Evolutionary conservation across 2,113 vertebrate genomes (phyloP).

Genomic region (Anhinga anhinga): DNA sequence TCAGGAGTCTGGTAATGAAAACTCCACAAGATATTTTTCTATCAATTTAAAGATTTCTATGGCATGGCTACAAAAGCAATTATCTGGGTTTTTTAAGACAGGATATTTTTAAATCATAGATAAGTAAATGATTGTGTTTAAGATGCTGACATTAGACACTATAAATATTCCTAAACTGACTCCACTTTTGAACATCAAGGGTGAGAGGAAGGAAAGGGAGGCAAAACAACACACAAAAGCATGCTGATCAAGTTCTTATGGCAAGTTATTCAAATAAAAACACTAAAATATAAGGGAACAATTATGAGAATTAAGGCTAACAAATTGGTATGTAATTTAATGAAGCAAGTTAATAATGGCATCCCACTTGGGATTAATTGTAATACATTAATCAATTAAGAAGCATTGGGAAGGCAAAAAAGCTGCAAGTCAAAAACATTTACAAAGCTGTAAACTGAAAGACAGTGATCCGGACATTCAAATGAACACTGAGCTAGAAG

Average conservation of each 20-base stretch:
- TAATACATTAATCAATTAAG: conserved; percentile 28
- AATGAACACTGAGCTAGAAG: background rate
- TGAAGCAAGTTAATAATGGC: conserved; percentile 14
- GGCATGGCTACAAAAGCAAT: background rate
- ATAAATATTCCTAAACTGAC: conserved; percentile 30
- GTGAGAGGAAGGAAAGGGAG: background rate
- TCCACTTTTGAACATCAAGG: background rate
- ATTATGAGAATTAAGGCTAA: conserved; percentile 3
- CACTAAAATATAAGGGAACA: background rate
- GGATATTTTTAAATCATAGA: conserved; percentile 5
- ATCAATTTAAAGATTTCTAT: background rate
- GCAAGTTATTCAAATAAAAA: background rate
- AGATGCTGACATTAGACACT: background rate
- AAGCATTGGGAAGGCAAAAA: background rate
- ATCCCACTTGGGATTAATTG: background rate
- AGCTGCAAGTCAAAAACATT: background rate
- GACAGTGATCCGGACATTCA: background rate
- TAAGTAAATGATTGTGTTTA: conserved; percentile 1
- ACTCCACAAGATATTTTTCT: conserved; percentile 7
- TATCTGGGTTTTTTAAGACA: background rate
- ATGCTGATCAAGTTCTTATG: background rate
- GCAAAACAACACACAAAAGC: background rate
- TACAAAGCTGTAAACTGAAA: background rate
- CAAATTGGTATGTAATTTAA: background rate
- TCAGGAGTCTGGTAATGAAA: conserved; percentile 49